These are phyloP conservation scores for Sisyra terminalis DNA, from an alignment of 2,888 invertebrate genomes.

Conservation along the genomic window DNA sequence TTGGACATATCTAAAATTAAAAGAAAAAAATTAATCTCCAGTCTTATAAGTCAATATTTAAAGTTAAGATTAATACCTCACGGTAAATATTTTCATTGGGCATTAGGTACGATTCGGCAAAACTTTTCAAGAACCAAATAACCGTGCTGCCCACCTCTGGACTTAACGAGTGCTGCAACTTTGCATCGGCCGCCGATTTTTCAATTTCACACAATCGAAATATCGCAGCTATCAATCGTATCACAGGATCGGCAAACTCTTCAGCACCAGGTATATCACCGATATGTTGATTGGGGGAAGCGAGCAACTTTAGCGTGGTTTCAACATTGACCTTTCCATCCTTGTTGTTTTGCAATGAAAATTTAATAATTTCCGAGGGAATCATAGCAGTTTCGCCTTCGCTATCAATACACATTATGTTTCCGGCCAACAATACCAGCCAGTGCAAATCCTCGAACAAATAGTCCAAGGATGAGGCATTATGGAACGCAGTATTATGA, in stretches of 20 bases:
- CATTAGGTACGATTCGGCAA: slow-evolving; percentile 56
- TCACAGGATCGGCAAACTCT: slow-evolving; percentile 26
- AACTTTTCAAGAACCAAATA: slow-evolving; percentile 65
- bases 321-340: slow-evolving; percentile 20
- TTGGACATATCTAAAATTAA: slow-evolving; percentile 37
- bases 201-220: slow-evolving; percentile 62
- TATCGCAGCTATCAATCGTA: slow-evolving; percentile 50
- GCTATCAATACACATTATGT: slow-evolving; percentile 46
- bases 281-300: slow-evolving; percentile 28
- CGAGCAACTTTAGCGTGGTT: slow-evolving; percentile 22
- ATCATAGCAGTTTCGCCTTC: slow-evolving; percentile 49
- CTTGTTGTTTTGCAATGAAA: slow-evolving; percentile 35
- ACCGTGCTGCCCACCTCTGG: slow-evolving; percentile 62
- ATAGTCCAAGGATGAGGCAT: slow-evolving; percentile 30
- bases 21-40: not conserved
- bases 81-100: slow-evolving; percentile 40
- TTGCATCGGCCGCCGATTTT: slow-evolving; percentile 48
- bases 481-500: slow-evolving; percentile 24
- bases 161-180: slow-evolving; percentile 46
- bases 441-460: slow-evolving; percentile 85
- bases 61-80: slow-evolving; percentile 23
- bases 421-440: slow-evolving; percentile 63
- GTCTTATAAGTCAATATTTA: not conserved
- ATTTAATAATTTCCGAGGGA: slow-evolving; percentile 43
- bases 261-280: slow-evolving; percentile 27